Evolutionary conservation across 1,140 invertebrate species (phyloP).

Genomic region (Lordiphosa clarofinis): DNA sequence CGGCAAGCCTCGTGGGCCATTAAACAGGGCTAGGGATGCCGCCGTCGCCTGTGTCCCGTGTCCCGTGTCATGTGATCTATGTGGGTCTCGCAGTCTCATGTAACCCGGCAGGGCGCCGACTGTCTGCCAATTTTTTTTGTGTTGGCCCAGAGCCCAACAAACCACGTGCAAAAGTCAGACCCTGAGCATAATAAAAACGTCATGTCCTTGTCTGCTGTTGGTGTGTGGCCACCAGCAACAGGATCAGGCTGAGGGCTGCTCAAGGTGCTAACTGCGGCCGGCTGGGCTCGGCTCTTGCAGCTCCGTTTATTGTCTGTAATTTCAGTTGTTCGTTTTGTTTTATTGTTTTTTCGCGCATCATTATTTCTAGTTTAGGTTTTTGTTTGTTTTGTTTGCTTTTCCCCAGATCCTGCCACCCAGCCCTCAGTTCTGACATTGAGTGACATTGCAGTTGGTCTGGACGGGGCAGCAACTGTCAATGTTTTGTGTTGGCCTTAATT

Average conservation of each 20-base stretch:
- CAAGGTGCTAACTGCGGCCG: conserved; percentile 68
- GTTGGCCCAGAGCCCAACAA: conserved; percentile 24
- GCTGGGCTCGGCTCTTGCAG: conserved; percentile 27
- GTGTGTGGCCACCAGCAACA: conserved; percentile 48
- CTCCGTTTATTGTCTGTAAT: conserved; percentile 59
- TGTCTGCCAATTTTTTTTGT: conserved; percentile 10
- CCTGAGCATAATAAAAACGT: conserved; percentile 68
- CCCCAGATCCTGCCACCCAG: conserved; percentile 7
- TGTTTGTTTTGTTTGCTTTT: conserved; percentile 56
- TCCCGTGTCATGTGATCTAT: conserved; percentile 43
- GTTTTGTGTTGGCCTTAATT: conserved; percentile 52
- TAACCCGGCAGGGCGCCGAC: conserved; percentile 63
- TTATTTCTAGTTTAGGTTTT: conserved; percentile 64
- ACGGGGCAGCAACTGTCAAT: conserved; percentile 54
- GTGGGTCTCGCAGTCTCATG: conserved; percentile 30
- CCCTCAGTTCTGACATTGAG: conserved; percentile 50
- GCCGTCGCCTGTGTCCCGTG: conserved; percentile 31
- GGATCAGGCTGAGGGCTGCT: conserved; percentile 25
- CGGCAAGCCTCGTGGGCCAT: conserved; percentile 23
- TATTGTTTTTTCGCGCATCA: conserved; percentile 74
- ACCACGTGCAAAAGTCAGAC: no score
- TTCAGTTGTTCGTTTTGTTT: conserved; percentile 50
- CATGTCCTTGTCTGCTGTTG: conserved; percentile 60
- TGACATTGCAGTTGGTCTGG: conserved; percentile 41
- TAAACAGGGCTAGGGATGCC: no score